Conservation (phyloP, 2,113 vertebrate species). For the Ciconia maguari region DNA sequence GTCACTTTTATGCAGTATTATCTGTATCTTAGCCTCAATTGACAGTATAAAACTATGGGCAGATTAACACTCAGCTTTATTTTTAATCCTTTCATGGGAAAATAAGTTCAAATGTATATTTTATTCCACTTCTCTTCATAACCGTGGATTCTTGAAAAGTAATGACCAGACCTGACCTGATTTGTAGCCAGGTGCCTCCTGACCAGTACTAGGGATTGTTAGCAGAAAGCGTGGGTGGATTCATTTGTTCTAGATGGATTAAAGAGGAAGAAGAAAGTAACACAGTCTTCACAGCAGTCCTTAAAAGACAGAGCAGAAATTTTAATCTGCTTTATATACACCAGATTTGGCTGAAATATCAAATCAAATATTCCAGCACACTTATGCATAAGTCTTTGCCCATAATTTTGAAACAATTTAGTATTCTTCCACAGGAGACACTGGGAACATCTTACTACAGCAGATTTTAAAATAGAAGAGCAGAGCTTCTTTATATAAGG, state of each 20-base stretch:
- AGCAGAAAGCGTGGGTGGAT: accelerated
- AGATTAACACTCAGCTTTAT: not conserved
- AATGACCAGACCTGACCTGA: not conserved
- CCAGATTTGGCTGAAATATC: not conserved
- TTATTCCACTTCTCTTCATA: not conserved
- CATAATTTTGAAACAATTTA: not conserved
- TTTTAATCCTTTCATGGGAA: not conserved
- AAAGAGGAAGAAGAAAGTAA: not conserved
- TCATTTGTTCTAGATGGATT: not conserved
- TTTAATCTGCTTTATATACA: not conserved
- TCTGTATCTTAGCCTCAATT: not conserved
- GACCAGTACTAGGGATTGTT: not conserved
- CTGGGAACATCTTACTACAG: not conserved
- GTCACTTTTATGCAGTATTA: not conserved
- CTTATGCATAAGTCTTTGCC: not conserved
- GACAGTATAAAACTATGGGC: not conserved
- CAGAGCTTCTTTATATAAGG: not conserved
- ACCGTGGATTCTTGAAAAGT: not conserved
- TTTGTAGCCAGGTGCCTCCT: not conserved
- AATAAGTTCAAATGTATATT: not conserved
- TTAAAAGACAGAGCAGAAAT: not conserved
- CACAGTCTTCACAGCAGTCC: not conserved
- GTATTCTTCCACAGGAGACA: not conserved
- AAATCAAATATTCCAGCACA: not conserved
- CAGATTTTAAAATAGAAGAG: not conserved